Percentiles rank a stretch among this genome's conserved stretches.
Evolutionary conservation across 1,140 invertebrate genomes (phyloP).

Genomic region (Formica selysi): DNA sequence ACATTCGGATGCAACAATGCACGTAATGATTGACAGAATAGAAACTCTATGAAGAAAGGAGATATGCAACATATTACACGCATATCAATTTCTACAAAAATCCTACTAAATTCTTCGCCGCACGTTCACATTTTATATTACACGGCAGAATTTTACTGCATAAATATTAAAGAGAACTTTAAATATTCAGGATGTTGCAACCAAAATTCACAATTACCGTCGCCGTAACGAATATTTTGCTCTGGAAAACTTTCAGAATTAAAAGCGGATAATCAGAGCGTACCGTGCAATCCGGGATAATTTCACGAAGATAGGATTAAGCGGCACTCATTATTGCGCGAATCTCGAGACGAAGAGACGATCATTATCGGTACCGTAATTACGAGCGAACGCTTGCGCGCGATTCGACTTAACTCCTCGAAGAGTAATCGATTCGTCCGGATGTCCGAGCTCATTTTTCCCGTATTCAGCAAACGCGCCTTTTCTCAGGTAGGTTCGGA

Average conservation of each 20-base stretch:
- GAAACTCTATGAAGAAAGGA: background rate
- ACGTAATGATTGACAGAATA: background rate
- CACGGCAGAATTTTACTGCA: background rate
- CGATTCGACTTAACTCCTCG: conserved; percentile 37
- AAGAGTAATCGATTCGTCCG: conserved; percentile 27
- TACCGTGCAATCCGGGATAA: conserved; percentile 20
- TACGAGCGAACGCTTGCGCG: conserved; percentile 43
- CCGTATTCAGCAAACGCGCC: background rate
- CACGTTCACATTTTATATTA: background rate
- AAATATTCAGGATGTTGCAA: conserved; percentile 22
- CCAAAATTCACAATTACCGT: conserved; percentile 21
- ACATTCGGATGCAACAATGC: background rate
- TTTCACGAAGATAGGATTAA: conserved; percentile 52
- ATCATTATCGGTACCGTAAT: conserved; percentile 59
- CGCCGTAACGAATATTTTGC: conserved; percentile 16
- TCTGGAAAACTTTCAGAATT: conserved; percentile 1
- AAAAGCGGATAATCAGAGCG: conserved; percentile 42
- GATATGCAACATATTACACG: background rate
- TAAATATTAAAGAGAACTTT: background rate
- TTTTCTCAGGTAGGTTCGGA: background rate
- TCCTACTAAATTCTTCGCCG: background rate
- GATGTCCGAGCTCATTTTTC: conserved; percentile 40
- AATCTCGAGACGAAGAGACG: conserved; percentile 43
- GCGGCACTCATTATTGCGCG: conserved; percentile 56
- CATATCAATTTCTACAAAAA: conserved; percentile 20